Evolutionary conservation across 1,140 invertebrate species (phyloP).

Genomic region (Dufourea novaeangliae): DNA sequence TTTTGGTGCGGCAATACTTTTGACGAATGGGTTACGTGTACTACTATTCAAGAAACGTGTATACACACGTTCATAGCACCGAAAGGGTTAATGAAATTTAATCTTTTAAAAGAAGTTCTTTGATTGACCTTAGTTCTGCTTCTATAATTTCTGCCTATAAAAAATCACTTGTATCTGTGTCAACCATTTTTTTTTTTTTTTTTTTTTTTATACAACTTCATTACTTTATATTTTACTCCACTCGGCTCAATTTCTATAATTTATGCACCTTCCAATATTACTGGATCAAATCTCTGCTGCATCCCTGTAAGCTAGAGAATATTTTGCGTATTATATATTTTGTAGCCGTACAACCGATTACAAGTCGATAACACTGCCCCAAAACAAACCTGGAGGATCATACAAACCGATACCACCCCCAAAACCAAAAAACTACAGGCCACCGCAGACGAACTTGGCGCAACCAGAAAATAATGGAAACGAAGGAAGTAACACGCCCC

Average conservation of each 20-base stretch:
- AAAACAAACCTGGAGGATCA: conserved; percentile 81
- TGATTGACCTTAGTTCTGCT: no score
- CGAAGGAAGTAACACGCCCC: conserved; percentile 73
- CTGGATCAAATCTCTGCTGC: background rate
- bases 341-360: conserved; percentile 78
- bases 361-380: conserved; percentile 75
- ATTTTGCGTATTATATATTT: conserved; percentile 66
- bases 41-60: no score
- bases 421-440: conserved; percentile 94
- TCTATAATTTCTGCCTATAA: background rate
- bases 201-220: background rate
- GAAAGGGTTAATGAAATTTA: no score
- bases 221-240: background rate
- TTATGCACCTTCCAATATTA: background rate
- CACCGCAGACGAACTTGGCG: conserved; percentile 82
- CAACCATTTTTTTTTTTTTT: background rate
- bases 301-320: conserved; percentile 70
- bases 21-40: no score
- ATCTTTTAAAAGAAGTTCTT: background rate
- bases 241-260: background rate
- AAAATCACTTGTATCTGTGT: background rate
- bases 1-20: no score
- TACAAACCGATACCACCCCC: conserved; percentile 95
- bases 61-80: no score
- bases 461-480: conserved; percentile 74